Evolutionary conservation across 2,797 vertebrate species (phyloP).

Genomic region (Siniperca scherzeri): DNA sequence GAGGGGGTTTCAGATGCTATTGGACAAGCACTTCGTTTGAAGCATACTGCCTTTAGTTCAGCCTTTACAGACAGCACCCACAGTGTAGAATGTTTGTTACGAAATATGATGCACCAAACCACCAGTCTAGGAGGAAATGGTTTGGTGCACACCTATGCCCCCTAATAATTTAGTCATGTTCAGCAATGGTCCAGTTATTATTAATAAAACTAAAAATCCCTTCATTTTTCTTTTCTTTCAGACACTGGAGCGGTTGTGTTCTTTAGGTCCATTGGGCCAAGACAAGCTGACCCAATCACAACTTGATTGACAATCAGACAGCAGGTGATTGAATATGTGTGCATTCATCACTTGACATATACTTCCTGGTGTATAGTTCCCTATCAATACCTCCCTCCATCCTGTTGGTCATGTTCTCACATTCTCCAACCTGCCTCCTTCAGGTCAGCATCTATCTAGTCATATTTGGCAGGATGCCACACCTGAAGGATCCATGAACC

Average conservation of each 20-base stretch:
- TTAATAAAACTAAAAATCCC: background rate
- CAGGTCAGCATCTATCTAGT: slow-evolving; percentile 15
- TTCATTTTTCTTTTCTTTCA: background rate
- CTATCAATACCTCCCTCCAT: slow-evolving; percentile 6
- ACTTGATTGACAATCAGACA: background rate
- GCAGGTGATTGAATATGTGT: background rate
- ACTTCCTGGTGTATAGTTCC: background rate
- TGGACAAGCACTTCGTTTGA: no score
- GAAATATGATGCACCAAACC: background rate
- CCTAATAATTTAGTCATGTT: no score
- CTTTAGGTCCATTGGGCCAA: background rate
- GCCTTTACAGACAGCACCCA: no score
- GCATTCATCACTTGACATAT: background rate
- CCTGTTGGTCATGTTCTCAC: background rate
- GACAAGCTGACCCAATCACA: background rate
- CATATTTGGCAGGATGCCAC: slow-evolving; percentile 8
- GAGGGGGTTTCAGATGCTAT: no score
- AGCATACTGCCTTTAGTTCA: no score
- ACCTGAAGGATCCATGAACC: background rate
- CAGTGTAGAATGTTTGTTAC: background rate
- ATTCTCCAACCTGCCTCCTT: background rate
- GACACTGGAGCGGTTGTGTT: background rate
- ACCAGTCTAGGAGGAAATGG: background rate
- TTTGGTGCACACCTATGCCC: no score
- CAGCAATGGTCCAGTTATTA: background rate